Percentiles rank a stretch among this genome's conserved stretches.
phyloP scores from a whole-genome alignment of 23 tunicate genomes.

The Halocynthia roretzi region DNA sequence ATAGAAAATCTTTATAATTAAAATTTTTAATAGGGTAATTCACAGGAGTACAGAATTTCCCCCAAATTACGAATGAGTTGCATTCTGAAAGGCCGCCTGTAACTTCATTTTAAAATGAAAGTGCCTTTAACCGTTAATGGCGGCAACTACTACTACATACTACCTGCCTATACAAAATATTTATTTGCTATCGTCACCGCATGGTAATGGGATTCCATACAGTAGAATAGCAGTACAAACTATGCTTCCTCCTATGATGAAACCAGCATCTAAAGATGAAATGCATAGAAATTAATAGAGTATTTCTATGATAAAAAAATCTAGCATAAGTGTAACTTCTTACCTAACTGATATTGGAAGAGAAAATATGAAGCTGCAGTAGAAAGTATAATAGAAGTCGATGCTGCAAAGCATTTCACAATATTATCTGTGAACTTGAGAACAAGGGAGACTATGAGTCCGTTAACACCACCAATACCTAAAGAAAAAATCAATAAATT shows the following conservation, averaged over 20 bases:
- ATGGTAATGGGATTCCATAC: conserved; percentile 20
- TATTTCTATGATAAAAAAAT: neutral
- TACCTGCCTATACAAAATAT: too few relatives aligned
- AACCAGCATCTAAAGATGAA: conserved; percentile 7
- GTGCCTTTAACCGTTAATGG: too few relatives aligned
- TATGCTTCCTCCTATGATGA: conserved; percentile 1
- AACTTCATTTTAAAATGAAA: too few relatives aligned
- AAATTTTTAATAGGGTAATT: too few relatives aligned
- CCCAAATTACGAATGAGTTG: too few relatives aligned
- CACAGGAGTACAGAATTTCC: too few relatives aligned
- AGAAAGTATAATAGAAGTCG: conserved; percentile 35
- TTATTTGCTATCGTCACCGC: neutral
- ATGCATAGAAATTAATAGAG: neutral
- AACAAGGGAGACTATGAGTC: conserved; percentile 33
- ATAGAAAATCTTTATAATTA: too few relatives aligned
- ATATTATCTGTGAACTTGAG: conserved; percentile 42
- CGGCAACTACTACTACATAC: too few relatives aligned
- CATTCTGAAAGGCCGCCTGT: too few relatives aligned
- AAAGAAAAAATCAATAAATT: neutral
- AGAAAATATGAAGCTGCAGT: conserved; percentile 35
- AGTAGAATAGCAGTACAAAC: conserved; percentile 12
- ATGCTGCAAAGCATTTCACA: conserved; percentile 46
- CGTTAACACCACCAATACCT: conserved; percentile 37
- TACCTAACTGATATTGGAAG: conserved; percentile 39
- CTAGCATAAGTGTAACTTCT: neutral